These are phyloP conservation scores for Parnassius apollo DNA, from an alignment of 2,888 invertebrate species.

Conservation along the genomic window DNA sequence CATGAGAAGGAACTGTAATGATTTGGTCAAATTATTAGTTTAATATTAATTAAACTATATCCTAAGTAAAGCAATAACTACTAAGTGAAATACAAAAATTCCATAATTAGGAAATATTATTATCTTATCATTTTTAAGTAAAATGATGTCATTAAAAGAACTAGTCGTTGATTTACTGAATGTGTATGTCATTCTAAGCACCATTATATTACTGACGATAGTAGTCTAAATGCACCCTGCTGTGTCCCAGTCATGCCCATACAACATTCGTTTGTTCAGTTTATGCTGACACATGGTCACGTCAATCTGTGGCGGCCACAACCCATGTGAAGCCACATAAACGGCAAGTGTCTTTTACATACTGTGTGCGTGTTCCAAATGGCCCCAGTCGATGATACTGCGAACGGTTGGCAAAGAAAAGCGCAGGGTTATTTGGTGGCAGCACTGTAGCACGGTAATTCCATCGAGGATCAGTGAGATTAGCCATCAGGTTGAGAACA, in stretches of 20 bases:
- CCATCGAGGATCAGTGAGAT: constrained; percentile 79
- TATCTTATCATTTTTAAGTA: constrained; percentile 34
- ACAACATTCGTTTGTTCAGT: constrained; percentile 61
- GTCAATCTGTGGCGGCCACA: constrained; percentile 71
- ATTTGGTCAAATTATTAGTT: constrained; percentile 38
- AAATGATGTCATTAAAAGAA: constrained; percentile 43
- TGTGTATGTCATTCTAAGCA: constrained; percentile 44
- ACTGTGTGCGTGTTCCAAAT: constrained; percentile 79
- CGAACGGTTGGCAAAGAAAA: constrained; percentile 83
- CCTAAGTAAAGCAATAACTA: constrained; percentile 32
- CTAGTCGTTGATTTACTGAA: constrained; percentile 48
- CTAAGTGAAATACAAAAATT: constrained; percentile 27
- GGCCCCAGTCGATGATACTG: constrained; percentile 82
- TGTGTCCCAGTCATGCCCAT: constrained; percentile 69
- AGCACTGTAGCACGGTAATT: constrained; percentile 77
- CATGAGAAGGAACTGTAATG: constrained; percentile 39
- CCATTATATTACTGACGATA: constrained; percentile 52
- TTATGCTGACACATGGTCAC: constrained; percentile 52
- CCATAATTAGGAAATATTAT: constrained; percentile 32
- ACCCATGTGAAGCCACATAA: constrained; percentile 77
- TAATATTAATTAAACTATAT: constrained; percentile 31
- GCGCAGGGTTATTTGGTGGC: constrained; percentile 79
- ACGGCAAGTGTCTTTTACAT: constrained; percentile 77
- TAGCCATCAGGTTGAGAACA: constrained; percentile 81
- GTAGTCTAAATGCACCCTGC: constrained; percentile 62